Evolutionary conservation across 2,113 vertebrate genomes (phyloP), one percentile per base, ranked within the genome.

Genomic region (Myiopsitta monachus): DNA sequence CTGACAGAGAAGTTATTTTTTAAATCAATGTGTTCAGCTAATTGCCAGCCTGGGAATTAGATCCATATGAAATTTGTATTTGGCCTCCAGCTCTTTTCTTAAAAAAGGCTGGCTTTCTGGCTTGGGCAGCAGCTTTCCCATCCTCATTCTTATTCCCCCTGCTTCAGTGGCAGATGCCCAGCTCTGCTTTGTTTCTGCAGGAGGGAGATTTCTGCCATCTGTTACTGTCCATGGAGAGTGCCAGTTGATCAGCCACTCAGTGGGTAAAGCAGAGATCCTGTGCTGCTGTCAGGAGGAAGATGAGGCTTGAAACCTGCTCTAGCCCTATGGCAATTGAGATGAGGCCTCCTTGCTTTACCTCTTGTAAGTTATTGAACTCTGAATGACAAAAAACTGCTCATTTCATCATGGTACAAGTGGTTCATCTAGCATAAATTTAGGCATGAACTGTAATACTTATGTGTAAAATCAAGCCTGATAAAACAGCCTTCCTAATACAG

Each of bases 1-100:
- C 57, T 61, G 85, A 92, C 36, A 88, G 87, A 92, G 18, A 76
- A 96, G 57, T 92, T 94, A 66, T 76, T 88, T 94, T 90, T 95
- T 38, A 90, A 91, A 69, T 92, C 44, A 84, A 33, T 46, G 33
- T 33, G 12, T 88, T 91, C 62, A 94, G 66, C 36, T 96, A 87
- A 96, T 61, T 91, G 74, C 30, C 62, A 80, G 39, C 24, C 33
- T 90, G 94, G 67, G 95, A 96, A 88, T 95, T 79, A 85, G 57
- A 96, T 83, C 62, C 84, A 66, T 41, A 79, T 54, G 76, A 90
- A 94, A 90, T 68, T 79, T 85, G 33, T 93, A 64, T 90, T 91
- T 94, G 61, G 62, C 75, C 87, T 85, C 47, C 30, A 83, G 82
- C 43, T 31, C 24, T 92, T 78, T 75, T 47, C 77, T 84, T 75